Conservation (phyloP, 92 coral and sea anemone genomes). For the Zoanthus gigantus region DNA sequence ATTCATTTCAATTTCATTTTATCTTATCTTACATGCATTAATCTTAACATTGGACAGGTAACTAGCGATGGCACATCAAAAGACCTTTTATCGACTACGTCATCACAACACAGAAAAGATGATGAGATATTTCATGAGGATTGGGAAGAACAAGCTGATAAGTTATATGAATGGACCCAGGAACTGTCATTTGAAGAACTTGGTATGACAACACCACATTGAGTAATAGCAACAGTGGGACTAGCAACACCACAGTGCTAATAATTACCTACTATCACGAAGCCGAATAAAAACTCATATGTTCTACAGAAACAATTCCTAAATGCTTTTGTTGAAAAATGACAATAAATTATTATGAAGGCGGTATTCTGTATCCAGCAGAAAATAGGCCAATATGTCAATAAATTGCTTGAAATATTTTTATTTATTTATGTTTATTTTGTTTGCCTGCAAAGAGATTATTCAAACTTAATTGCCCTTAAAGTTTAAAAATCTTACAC, state of each 20-base stretch:
- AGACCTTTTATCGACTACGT: conserved; percentile 7
- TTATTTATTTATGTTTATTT: too few relatives aligned
- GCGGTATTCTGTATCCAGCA: too few relatives aligned
- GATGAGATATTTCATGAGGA: conserved; percentile 78
- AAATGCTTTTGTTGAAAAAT: too few relatives aligned
- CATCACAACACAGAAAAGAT: conserved; percentile 36
- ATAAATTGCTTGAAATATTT: too few relatives aligned
- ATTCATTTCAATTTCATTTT: background rate
- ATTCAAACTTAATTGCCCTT: too few relatives aligned
- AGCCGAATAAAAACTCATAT: background rate
- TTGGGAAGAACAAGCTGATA: conserved; percentile 99
- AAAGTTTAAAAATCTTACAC: too few relatives aligned
- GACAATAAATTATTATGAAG: too few relatives aligned
- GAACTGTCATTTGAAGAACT: conserved; percentile 88
- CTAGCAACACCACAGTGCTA: background rate
- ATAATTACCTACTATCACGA: background rate
- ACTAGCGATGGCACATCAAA: conserved; percentile 30
- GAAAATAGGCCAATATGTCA: too few relatives aligned
- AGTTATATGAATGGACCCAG: conserved; percentile 96
- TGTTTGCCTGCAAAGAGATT: too few relatives aligned
- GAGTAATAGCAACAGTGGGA: background rate
- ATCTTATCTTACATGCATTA: background rate
- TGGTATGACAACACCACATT: conserved; percentile 67
- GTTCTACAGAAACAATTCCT: background rate
- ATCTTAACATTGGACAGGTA: background rate